Percentiles rank a stretch among this genome's conserved stretches.
Conservation (phyloP, 2,797 vertebrate species). For the Spheniscus humboldti region DNA sequence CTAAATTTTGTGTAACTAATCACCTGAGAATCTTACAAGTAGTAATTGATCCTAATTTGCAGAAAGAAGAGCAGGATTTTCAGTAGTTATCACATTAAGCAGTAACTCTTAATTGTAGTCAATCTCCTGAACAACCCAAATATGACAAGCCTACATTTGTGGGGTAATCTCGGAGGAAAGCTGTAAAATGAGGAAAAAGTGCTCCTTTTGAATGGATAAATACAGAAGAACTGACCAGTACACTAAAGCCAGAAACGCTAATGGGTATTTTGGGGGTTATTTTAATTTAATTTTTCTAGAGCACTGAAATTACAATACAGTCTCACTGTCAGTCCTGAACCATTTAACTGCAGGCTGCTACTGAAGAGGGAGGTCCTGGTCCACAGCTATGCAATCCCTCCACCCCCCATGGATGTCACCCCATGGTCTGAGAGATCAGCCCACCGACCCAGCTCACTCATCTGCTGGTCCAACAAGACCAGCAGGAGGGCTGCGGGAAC, state of each 20-base stretch:
- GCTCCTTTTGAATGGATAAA: neutral
- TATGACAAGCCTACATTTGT: neutral
- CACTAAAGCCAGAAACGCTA: neutral
- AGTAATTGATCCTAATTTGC: neutral
- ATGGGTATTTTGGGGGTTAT: neutral
- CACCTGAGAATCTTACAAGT: neutral
- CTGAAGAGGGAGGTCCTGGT: neutral
- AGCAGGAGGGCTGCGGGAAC: neutral
- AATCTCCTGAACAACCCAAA: neutral
- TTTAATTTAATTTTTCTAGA: neutral
- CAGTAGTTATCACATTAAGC: neutral
- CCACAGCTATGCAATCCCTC: neutral
- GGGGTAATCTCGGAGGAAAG: neutral
- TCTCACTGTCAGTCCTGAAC: neutral
- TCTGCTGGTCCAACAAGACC: neutral
- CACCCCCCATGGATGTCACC: accelerated
- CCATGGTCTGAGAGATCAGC: neutral
- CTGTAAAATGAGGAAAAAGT: neutral
- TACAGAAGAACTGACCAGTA: neutral
- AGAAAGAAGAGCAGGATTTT: neutral
- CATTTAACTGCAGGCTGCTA: neutral
- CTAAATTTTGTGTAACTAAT: neutral
- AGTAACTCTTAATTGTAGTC: neutral
- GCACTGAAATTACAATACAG: neutral
- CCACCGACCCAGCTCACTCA: neutral